These are phyloP conservation scores for Mormyrus proboscirostris DNA, from an alignment of 2,797 vertebrate genomes.

Conservation along the genomic window DNA sequence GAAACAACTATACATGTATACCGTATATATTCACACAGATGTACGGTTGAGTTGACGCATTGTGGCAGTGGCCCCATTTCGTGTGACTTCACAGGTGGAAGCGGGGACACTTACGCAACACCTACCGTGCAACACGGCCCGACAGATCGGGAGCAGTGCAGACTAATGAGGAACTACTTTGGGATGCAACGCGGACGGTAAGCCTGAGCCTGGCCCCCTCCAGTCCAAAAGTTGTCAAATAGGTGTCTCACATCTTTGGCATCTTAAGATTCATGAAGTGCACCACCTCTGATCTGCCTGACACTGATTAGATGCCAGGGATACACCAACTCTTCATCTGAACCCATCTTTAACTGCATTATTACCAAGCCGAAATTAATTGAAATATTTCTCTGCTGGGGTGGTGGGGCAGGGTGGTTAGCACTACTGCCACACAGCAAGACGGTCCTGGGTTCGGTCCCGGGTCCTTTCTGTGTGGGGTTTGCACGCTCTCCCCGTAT, in stretches of 20 bases:
- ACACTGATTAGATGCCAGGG: background rate
- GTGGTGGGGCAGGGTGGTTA: too few relatives aligned
- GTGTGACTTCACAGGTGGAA: background rate
- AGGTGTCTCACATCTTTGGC: background rate
- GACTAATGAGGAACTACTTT: slow-evolving; percentile 27
- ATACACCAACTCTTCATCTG: background rate
- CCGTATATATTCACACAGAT: background rate
- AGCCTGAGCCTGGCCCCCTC: background rate
- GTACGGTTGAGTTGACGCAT: background rate
- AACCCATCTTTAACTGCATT: background rate
- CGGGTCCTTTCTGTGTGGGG: too few relatives aligned
- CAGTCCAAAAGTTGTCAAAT: background rate
- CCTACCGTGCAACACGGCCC: background rate
- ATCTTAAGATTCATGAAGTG: background rate
- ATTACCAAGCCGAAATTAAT: background rate
- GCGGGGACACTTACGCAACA: slow-evolving; percentile 18
- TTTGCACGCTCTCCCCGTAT: too few relatives aligned
- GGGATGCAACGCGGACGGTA: background rate
- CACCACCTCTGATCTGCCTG: background rate
- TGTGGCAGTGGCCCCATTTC: slow-evolving; percentile 12
- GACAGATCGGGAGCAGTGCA: slow-evolving; percentile 27
- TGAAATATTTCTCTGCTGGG: background rate
- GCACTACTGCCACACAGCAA: too few relatives aligned
- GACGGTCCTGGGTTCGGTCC: too few relatives aligned
- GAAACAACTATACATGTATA: background rate